These are phyloP conservation scores for Portunus trituberculatus DNA, from an alignment of 1,140 invertebrate genomes.

Conservation along the genomic window DNA sequence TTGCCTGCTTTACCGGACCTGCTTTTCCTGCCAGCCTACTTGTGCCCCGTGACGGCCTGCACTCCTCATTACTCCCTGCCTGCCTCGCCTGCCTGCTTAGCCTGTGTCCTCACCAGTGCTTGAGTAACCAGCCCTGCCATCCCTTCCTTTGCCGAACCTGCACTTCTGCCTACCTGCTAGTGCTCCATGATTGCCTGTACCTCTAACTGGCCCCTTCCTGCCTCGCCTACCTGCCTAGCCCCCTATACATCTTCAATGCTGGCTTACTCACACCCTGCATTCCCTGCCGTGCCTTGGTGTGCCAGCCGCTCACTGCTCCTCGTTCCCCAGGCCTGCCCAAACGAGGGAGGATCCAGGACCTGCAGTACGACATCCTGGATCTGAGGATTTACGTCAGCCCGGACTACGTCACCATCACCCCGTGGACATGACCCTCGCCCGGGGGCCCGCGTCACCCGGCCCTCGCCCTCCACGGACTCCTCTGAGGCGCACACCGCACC, in stretches of 20 bases:
- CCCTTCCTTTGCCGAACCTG: neutral
- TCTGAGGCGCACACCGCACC: neutral
- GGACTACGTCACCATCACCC: constrained; percentile 70
- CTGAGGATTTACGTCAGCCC: constrained; percentile 71
- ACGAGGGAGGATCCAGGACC: constrained; percentile 59
- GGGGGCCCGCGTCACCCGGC: neutral
- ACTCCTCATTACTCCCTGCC: neutral
- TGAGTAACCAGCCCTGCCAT: neutral
- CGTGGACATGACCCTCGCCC: constrained; percentile 59
- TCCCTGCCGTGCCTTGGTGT: neutral
- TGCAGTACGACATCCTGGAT: constrained; percentile 71
- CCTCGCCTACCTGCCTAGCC: neutral
- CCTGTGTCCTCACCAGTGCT: neutral
- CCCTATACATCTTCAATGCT: neutral
- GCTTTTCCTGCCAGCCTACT: neutral
- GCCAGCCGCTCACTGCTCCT: neutral
- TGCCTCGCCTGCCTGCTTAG: neutral
- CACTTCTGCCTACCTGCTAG: neutral
- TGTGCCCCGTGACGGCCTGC: too few relatives aligned
- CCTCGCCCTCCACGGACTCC: constrained; percentile 43
- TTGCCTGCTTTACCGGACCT: too few relatives aligned
- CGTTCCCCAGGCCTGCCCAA: constrained; percentile 55
- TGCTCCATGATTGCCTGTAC: neutral
- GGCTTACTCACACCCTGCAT: neutral
- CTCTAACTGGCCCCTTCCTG: neutral